These are phyloP conservation scores for Drosophila multiciliata DNA, from an alignment of 2,888 invertebrate species.

Conservation along the genomic window DNA sequence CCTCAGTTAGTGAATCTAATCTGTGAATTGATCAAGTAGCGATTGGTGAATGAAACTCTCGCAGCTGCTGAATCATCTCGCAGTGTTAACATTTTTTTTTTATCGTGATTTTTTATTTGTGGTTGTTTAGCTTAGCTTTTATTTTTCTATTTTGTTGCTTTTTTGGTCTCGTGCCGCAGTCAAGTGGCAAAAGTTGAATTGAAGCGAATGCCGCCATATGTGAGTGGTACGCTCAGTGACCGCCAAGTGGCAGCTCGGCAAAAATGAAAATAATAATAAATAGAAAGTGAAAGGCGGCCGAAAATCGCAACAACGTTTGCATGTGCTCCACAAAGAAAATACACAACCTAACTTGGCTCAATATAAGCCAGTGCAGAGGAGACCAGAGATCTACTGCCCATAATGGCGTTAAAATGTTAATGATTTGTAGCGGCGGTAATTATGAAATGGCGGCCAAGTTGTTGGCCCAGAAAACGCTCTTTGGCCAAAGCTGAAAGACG, in stretches of 20 bases:
- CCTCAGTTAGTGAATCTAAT: slow-evolving; percentile 5
- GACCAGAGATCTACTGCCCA: slow-evolving; percentile 17
- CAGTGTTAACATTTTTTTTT: slow-evolving; percentile 17
- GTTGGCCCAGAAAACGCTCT: slow-evolving; percentile 46
- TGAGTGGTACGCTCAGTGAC: slow-evolving; percentile 24
- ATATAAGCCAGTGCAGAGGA: slow-evolving; percentile 19
- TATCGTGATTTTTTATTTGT: not conserved
- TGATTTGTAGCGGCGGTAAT: slow-evolving; percentile 43
- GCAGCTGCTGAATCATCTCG: slow-evolving; percentile 45
- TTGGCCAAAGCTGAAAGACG: slow-evolving; percentile 46
- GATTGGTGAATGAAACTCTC: slow-evolving; percentile 35
- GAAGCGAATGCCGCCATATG: slow-evolving; percentile 43
- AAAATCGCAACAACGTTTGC: slow-evolving; percentile 41
- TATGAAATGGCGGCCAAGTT: slow-evolving; percentile 41
- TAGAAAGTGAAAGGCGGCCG: slow-evolving; percentile 59
- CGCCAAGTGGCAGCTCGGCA: slow-evolving; percentile 19
- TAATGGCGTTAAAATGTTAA: slow-evolving; percentile 43
- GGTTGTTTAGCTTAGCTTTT: not conserved
- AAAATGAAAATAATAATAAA: slow-evolving; percentile 23
- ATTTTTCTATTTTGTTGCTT: slow-evolving; percentile 15
- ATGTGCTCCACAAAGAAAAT: slow-evolving; percentile 34
- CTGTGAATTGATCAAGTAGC: slow-evolving; percentile 25
- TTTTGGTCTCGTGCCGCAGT: slow-evolving; percentile 46
- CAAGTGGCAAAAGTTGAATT: slow-evolving; percentile 58
- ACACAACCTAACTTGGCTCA: slow-evolving; percentile 11